Evolutionary conservation across 2,888 invertebrate genomes (phyloP).

Genomic region (Temnothorax rugatulus): DNA sequence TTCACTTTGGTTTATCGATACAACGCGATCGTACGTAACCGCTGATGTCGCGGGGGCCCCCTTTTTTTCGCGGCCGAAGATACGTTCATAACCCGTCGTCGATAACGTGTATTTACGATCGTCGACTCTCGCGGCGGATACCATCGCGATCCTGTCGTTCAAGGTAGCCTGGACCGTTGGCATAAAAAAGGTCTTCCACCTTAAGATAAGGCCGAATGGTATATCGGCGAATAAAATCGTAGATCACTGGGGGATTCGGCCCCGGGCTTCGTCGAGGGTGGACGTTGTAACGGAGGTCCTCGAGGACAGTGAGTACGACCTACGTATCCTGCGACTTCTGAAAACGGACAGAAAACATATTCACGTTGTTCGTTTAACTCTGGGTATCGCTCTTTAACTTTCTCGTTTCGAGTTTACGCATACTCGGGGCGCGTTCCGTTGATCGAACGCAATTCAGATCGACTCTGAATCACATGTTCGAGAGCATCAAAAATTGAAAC

Average conservation of each 20-base stretch:
- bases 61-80: constrained; percentile 51
- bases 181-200: constrained; percentile 67
- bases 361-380: neutral
- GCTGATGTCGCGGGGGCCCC: constrained; percentile 38
- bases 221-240: constrained; percentile 77
- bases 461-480: neutral
- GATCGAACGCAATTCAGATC: neutral
- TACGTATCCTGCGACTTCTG: constrained; percentile 35
- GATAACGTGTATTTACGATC: constrained; percentile 68
- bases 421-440: neutral
- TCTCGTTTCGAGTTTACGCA: neutral
- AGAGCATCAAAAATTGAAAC: neutral
- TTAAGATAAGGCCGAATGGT: constrained; percentile 71
- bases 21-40: constrained; percentile 51
- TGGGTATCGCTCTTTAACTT: neutral
- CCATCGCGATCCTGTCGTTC: constrained; percentile 63
- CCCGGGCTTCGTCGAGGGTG: constrained; percentile 64
- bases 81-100: constrained; percentile 67
- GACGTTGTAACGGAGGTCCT: constrained; percentile 60
- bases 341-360: neutral
- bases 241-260: constrained; percentile 74
- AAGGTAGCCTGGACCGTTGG: constrained; percentile 52
- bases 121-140: constrained; percentile 49
- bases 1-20: constrained; percentile 57
- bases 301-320: constrained; percentile 53